Base-by-base conservation (phyloP, 2,888 invertebrate species). In the Venusia cambrica region DNA sequence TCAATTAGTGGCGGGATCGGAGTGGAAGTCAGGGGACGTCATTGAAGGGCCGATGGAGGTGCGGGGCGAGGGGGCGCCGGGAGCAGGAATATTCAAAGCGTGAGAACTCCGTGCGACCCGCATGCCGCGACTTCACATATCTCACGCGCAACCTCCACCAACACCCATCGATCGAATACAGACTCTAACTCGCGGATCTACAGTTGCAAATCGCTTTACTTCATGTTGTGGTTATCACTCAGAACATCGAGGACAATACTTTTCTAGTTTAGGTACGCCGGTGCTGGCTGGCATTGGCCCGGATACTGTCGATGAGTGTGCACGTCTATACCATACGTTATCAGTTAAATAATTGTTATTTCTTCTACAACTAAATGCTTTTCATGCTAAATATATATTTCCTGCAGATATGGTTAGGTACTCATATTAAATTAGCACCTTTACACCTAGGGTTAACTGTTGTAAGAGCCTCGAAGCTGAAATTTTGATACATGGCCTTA, bases 41-140 rank as follows among this genome's bases (percentile, higher is more conserved):
- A 76, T 75, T 73, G 79, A 80, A 81, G 81, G 84, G 83, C 78
- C 73, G 65, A 53, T 55, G 61, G 58, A 45, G 59, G 65, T 56
- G 57, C 57, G 67, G 71, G 63, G 49, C 55, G 28, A 38, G 29
- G 47, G 56, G 57, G 51, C 52, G 69, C 66, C 77, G 74, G 76
- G 74, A 79, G 71, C 83, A 81, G 83, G 83, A 80, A 84, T 84
- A 87, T 87, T 85, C 83, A 83, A 84, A 85, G 85, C 85, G 85
- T 87, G 85, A 87, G 85, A 87, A 87, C 84, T 77, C 70, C 62
- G 78, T 74, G 84, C 83, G 85, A 83, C 85, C 85, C 85, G 85
- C 85, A 85, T 87, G 85, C 85, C 81, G 77, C 77, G 76, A 76
- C 80, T 83, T 74, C 80, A 83, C 83, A 84, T 85, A 87, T 85